Base-by-base conservation (phyloP, 2,888 invertebrate genomes). In the Parnassius orleans region DNA sequence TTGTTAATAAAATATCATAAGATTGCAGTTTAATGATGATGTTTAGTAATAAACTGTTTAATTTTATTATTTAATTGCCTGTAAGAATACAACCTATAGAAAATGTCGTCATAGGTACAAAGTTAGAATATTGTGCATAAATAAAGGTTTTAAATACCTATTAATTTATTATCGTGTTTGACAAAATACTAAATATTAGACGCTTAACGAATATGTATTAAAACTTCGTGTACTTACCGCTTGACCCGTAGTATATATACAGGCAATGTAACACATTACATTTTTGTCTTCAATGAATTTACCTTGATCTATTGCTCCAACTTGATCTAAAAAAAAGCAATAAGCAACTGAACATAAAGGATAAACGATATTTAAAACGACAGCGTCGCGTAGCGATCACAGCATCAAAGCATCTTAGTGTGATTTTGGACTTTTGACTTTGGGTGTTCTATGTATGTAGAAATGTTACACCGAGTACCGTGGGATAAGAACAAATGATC, bases 251-350 rank as follows among this genome's bases (percentile, higher is more conserved):
- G 78, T 74, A 66, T 87, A 90, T 14, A 90, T 70, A 65, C 90
- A 90, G 1, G 89, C 85, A 24, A 89, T 72, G 65, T 89, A 90
- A 60, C 90, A 90, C 90, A 87, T 90, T 0, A 90, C 90, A 64
- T 81, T 86, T 12, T 79, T 79, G 11, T 78, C 84, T 68, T 89
- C 90, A 57, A 88, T 74, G 57, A 90, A 89, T 65, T 86, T 84
- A 0, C 90, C 90, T 63, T 87, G 80, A 44, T 88, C 88, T 66
- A 90, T 89, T 55, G 80, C 74, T 19, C 87, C 88, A 1, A 88
- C 68, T 74, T 86, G 83, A 10, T 84, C 90, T 90, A 68, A 61
- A 83, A 78, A 12, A 19, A 19, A 19, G 19, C 54, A 12, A 15
- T 12, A 57, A 51, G 10, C 41, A 19, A 55, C 5, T 33, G 7